A percentile compares a stretch with the other conserved stretches of the same genome.
Evolutionary conservation across 2,113 vertebrate genomes (phyloP).

Genomic region (Tetrao urogallus): DNA sequence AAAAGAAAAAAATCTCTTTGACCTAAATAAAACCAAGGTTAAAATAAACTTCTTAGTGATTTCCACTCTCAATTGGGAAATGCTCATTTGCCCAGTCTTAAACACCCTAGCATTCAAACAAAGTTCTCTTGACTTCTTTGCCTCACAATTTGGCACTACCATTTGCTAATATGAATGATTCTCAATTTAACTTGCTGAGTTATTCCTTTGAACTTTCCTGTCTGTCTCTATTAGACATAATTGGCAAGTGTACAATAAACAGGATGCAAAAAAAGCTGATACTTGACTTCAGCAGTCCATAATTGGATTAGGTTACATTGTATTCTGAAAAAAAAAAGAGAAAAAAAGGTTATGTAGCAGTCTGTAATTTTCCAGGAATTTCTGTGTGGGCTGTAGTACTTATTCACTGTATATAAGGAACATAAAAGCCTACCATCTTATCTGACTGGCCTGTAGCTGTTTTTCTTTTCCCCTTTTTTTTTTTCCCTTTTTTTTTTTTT

Average conservation of each 20-base stretch:
- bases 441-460: background rate
- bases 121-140: conserved; percentile 15
- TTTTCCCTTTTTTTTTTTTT: too few relatives aligned
- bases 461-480: background rate
- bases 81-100: background rate
- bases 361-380: conserved; percentile 35
- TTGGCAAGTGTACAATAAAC: conserved; percentile 50
- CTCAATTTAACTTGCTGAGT: background rate
- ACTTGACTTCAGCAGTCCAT: background rate
- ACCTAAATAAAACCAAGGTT: conserved; percentile 9
- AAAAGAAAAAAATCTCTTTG: background rate
- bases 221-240: conserved; percentile 37
- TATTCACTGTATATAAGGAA: background rate
- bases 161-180: background rate
- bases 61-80: background rate
- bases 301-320: conserved; percentile 57
- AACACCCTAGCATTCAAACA: background rate
- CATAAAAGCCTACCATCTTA: background rate
- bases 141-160: background rate
- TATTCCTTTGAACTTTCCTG: conserved; percentile 45
- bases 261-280: conserved; percentile 61
- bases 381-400: background rate
- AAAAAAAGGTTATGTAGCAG: background rate
- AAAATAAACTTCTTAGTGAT: background rate
- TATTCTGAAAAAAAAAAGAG: background rate